phyloP scores from a whole-genome alignment of 2,888 invertebrate species.

The Chirona hameri region DNA sequence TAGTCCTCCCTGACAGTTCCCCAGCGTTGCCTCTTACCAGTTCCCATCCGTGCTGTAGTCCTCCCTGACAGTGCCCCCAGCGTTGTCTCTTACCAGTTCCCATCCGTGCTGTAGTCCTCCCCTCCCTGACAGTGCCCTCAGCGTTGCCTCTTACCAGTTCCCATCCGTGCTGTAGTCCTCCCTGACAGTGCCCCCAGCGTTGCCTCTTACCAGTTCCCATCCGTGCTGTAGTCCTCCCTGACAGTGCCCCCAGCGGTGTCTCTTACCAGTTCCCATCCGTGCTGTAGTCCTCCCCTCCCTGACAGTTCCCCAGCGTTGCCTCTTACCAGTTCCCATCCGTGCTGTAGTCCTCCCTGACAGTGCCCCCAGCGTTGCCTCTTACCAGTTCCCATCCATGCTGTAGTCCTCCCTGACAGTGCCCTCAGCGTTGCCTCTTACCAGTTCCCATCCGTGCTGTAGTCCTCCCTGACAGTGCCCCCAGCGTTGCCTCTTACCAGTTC shows the following conservation, averaged over 20 bases:
- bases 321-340: constrained; percentile 42
- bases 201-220: constrained; percentile 42
- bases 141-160: constrained; percentile 36
- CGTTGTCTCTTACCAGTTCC: constrained; percentile 45
- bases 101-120: constrained; percentile 46
- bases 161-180: constrained; percentile 47
- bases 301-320: constrained; percentile 50
- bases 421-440: no score
- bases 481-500: constrained; percentile 36
- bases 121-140: constrained; percentile 49
- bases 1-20: constrained; percentile 49
- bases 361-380: no score
- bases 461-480: constrained; percentile 49
- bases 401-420: constrained; percentile 49
- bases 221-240: constrained; percentile 46
- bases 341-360: constrained; percentile 48
- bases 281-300: constrained; percentile 48
- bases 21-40: constrained; percentile 44
- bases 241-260: constrained; percentile 51
- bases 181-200: constrained; percentile 49
- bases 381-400: constrained; percentile 43
- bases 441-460: constrained; percentile 45
- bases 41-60: constrained; percentile 46
- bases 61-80: constrained; percentile 49
- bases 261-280: constrained; percentile 42